phyloP scores from a whole-genome alignment of 2,888 invertebrate species.

The Eupithecia tripunctaria region DNA sequence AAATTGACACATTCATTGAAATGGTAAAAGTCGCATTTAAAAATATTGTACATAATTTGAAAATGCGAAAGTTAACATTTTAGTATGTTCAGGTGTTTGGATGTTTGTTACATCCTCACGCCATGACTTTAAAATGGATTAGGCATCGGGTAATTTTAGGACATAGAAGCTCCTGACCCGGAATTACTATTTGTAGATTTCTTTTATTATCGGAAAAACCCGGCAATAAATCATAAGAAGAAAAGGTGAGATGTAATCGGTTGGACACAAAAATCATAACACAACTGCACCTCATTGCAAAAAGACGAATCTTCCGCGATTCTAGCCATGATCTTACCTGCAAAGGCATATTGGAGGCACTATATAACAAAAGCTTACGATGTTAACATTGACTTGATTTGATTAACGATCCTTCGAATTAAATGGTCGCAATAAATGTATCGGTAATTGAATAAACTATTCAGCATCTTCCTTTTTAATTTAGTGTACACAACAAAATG shows the following conservation, averaged over 20 bases:
- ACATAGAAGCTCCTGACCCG: too few relatives aligned
- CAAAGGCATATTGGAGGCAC: background rate
- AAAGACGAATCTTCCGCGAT: background rate
- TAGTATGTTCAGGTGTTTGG: background rate
- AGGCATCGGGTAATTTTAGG: too few relatives aligned
- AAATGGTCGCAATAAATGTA: conserved; percentile 40
- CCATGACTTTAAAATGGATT: background rate
- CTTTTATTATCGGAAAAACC: too few relatives aligned
- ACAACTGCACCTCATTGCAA: too few relatives aligned
- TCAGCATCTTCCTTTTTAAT: conserved; percentile 58
- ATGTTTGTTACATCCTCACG: background rate
- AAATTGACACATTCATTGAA: too few relatives aligned
- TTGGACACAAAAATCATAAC: too few relatives aligned
- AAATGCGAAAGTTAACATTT: background rate
- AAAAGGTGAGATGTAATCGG: too few relatives aligned
- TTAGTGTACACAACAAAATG: conserved; percentile 57
- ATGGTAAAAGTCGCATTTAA: too few relatives aligned
- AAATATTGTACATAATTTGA: too few relatives aligned
- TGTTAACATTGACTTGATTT: conserved; percentile 18
- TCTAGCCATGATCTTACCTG: background rate
- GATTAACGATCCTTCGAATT: conserved; percentile 30
- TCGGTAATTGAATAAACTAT: conserved; percentile 45
- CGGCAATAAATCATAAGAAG: too few relatives aligned
- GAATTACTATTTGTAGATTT: too few relatives aligned
- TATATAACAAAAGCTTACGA: background rate